Base-by-base conservation (phyloP, 2,888 invertebrate species). In the Mythimna lalbum region DNA sequence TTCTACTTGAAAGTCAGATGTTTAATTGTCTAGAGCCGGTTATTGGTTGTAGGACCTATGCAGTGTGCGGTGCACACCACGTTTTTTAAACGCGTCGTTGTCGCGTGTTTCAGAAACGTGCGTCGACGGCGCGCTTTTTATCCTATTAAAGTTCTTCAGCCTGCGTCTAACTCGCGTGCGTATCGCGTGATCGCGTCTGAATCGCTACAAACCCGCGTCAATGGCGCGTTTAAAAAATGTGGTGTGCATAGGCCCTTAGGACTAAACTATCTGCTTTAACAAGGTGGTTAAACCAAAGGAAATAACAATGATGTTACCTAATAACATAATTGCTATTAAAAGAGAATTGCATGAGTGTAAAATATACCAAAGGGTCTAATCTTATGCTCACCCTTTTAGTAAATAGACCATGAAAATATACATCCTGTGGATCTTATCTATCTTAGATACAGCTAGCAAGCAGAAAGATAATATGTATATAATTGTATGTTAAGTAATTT, bases 351-450 rank as follows among this genome's bases (percentile, higher is more conserved):
- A 17, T 43, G 6, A 43, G 17, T 43, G n/a, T 49, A 19, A n/a
- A n/a, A 49, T 49, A n/a, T 49, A 49, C 43, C 21, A 43, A 53
- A 47, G 9, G 7, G 1, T 2, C 9, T 14, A 19, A n/a, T 49
- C 1, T 12, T 62, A 12, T 12, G 43, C 9, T 59, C 50, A 59
- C 21, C 2, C n/a, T 52, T 43, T 52, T 69, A 23, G 21, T 69
- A 60, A 69, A 69, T 60, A 70, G 52, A 43, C 60, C 52, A 36
- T 53, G 23, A 19, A 43, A 27, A 33, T 14, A 33, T 3, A 19
- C 19, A 9, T 23, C 1, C 10, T 23, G n/a, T 61, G 19, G 19
- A 61, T 49, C 23, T 65, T 61, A 33, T 59, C 14, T 17, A 19
- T 14, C 14, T 3, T 21, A 21, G 53, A n/a, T 57, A 31, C 7